Evolutionary conservation across 2,888 invertebrate genomes (phyloP), one percentile per base, ranked within the genome.

Genomic region (Incurvaria masculella): DNA sequence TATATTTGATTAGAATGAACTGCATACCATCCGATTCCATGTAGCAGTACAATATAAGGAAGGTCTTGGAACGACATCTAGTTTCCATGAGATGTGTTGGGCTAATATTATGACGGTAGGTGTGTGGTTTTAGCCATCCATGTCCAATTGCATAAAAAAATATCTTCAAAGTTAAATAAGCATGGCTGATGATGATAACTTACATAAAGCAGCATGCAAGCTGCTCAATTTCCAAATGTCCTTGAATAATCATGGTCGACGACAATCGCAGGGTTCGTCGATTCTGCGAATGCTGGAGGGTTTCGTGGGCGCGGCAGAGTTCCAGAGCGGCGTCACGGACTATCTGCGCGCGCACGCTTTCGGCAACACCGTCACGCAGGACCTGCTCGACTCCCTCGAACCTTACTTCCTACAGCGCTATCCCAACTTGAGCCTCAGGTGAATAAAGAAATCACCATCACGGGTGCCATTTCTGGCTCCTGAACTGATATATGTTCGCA

Each of bases 241-340:
- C n/a, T n/a, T n/a, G n/a, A n/a, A n/a, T n/a, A n/a, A n/a, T n/a
- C n/a, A 45, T 42, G 14, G n/a, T 47, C 19, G 47, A 21, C 48
- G 50, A 45, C 48, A 51, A 62, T 61, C 23, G 33, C 58, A 91
- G 89, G 94, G 94, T n/a, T 86, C 93, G 0, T 86, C 94, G 1
- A 73, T 96, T 6, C 81, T 97, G 46, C 80, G 94, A 45, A 96
- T 97, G 96, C 66, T 96, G 57, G 92, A 95, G 66, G 81, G 86
- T 44, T 88, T 93, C 53, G 83, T 94, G 44, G 87, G 88, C 0
- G 76, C 81, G 39, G 82, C 84, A 4, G 79, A 79, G 27, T 95
- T 97, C 68, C 83, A 84, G 47, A 69, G 70, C 16, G 91, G 87
- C 1, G 85, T 94, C 1, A 83, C 84, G 3, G 82, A 82, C 42